Percentiles rank a stretch among this genome's conserved stretches.
These are phyloP conservation scores for Tipula helvola DNA, from an alignment of 2,888 invertebrate genomes.

Conservation along the genomic window DNA sequence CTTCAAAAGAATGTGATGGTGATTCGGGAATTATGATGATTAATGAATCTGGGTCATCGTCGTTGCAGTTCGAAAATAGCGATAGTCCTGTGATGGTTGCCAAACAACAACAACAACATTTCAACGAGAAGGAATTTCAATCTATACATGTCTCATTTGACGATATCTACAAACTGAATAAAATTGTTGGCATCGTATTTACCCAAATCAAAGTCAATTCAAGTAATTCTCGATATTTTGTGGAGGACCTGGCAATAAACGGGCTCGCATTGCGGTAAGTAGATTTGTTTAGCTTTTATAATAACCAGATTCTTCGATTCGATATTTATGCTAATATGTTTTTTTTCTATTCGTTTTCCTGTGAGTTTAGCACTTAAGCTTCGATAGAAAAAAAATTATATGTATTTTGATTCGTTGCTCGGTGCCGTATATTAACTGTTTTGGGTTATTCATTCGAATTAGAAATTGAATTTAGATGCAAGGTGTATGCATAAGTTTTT, in stretches of 20 bases:
- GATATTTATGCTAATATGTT: too few relatives aligned
- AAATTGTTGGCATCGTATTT: conserved; percentile 60
- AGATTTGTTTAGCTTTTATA: not conserved
- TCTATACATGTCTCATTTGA: conserved; percentile 39
- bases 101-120: not conserved
- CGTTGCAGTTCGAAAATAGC: conserved; percentile 43
- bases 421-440: too few relatives aligned
- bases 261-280: conserved; percentile 55
- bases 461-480: too few relatives aligned
- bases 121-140: conserved; percentile 10
- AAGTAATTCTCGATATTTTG: conserved; percentile 44
- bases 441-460: too few relatives aligned
- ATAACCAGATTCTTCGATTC: not conserved
- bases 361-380: too few relatives aligned
- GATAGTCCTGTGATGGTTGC: conserved; percentile 22
- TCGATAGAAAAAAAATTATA: too few relatives aligned
- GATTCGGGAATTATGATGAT: conserved; percentile 63
- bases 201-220: conserved; percentile 42
- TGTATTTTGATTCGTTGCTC: too few relatives aligned
- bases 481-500: too few relatives aligned
- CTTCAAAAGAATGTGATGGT: conserved; percentile 48
- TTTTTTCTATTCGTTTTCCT: too few relatives aligned
- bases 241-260: conserved; percentile 57
- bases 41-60: conserved; percentile 53
- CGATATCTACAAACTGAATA: conserved; percentile 39